Evolutionary conservation across 2,113 vertebrate species (phyloP).

Genomic region (Meleagris gallopavo): DNA sequence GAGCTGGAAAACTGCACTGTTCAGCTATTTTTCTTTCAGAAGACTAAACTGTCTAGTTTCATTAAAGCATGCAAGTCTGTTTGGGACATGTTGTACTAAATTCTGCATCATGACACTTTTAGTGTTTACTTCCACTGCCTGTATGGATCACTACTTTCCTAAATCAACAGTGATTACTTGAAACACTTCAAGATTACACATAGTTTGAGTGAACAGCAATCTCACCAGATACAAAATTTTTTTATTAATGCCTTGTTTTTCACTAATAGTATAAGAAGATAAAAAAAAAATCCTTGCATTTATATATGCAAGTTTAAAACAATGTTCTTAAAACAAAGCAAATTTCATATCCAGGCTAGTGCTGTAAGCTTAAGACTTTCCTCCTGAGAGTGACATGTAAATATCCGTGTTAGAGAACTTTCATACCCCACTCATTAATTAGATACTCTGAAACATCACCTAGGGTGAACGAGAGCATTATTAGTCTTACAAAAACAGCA

Average conservation of each 20-base stretch:
- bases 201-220: neutral
- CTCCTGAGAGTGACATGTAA: neutral
- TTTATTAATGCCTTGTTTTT: neutral
- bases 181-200: neutral
- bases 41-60: neutral
- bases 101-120: conserved; percentile 2
- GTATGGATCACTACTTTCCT: neutral
- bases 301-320: neutral
- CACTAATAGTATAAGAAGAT: neutral
- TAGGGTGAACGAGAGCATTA: neutral
- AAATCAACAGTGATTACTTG: neutral
- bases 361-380: neutral
- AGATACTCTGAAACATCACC: neutral
- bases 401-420: neutral
- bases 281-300: neutral
- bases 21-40: neutral
- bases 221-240: neutral
- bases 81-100: neutral
- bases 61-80: neutral
- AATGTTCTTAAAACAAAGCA: neutral
- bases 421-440: neutral
- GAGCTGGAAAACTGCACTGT: neutral
- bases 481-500: neutral
- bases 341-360: neutral
- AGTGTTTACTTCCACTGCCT: conserved; percentile 10